Percentiles rank a stretch among this genome's conserved stretches.
Evolutionary conservation across 2,797 vertebrate genomes (phyloP).

Genomic region (Apogon hyalosoma): DNA sequence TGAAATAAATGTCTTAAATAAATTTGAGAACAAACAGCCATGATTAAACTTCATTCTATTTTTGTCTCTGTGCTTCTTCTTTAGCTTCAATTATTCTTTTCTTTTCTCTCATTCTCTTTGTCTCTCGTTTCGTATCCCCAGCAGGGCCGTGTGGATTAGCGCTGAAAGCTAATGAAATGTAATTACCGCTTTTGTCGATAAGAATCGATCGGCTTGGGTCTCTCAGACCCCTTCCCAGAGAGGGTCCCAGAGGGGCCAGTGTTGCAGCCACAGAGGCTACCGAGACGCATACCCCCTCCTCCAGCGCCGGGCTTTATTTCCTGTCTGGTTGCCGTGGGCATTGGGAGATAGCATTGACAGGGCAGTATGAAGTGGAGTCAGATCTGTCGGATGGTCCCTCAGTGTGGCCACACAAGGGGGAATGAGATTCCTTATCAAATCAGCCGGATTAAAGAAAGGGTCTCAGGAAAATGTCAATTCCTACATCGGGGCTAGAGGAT

Average conservation of each 20-base stretch:
- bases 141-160: slow-evolving; percentile 80
- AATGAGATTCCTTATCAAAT: slow-evolving; percentile 84
- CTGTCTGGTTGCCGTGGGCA: slow-evolving; percentile 76
- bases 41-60: slow-evolving; percentile 23
- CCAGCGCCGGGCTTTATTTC: slow-evolving; percentile 72
- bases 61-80: slow-evolving; percentile 25
- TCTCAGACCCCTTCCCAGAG: slow-evolving; percentile 58
- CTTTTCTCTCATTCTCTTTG: slow-evolving; percentile 44
- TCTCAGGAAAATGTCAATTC: slow-evolving; percentile 70
- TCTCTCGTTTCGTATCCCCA: slow-evolving; percentile 59
- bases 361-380: slow-evolving; percentile 79
- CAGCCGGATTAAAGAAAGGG: slow-evolving; percentile 75
- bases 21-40: slow-evolving; percentile 17
- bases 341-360: slow-evolving; percentile 85
- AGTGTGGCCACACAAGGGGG: slow-evolving; percentile 48
- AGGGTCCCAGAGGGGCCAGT: slow-evolving; percentile 54
- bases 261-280: slow-evolving; percentile 18
- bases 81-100: slow-evolving; percentile 38
- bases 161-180: slow-evolving; percentile 89
- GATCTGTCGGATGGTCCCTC: slow-evolving; percentile 78
- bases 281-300: neutral
- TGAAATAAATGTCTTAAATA: slow-evolving; percentile 20
- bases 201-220: slow-evolving; percentile 81
- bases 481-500: slow-evolving; percentile 52
- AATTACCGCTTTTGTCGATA: slow-evolving; percentile 89